Percentiles rank a stretch among this genome's conserved stretches.
phyloP scores from a whole-genome alignment of 1,140 invertebrate species.

The Galleria mellonella region DNA sequence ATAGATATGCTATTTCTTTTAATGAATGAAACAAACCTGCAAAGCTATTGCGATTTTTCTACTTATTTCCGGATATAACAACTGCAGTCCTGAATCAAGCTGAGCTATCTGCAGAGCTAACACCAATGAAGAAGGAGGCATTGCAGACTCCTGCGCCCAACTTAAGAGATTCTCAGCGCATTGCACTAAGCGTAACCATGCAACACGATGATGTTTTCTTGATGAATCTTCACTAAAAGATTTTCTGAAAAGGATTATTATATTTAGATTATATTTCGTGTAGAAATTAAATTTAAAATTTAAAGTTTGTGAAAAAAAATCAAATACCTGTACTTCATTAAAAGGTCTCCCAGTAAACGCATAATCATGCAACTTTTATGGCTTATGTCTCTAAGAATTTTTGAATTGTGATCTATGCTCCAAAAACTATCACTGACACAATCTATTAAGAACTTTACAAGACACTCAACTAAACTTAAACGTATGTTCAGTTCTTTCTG shows the following conservation, averaged over 20 bases:
- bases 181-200: slow-evolving; percentile 36
- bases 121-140: slow-evolving; percentile 40
- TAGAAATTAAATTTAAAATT: too few species aligned
- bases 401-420: slow-evolving; percentile 42
- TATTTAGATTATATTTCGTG: too few species aligned
- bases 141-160: slow-evolving; percentile 39
- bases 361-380: slow-evolving; percentile 60
- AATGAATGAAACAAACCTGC: slow-evolving; percentile 21
- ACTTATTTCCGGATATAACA: slow-evolving; percentile 41
- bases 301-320: too few species aligned
- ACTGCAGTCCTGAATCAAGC: slow-evolving; percentile 43
- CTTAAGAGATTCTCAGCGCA: slow-evolving; percentile 30
- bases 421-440: slow-evolving; percentile 49
- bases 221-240: slow-evolving; percentile 34
- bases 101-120: slow-evolving; percentile 37
- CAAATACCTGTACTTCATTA: slow-evolving; percentile 63
- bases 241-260: slow-evolving; percentile 23
- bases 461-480: slow-evolving; percentile 38
- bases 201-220: slow-evolving; percentile 26
- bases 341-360: slow-evolving; percentile 56
- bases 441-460: slow-evolving; percentile 39
- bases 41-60: slow-evolving; percentile 27
- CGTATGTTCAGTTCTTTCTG: slow-evolving; percentile 49
- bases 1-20: too few species aligned
- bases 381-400: slow-evolving; percentile 50